A percentile compares a stretch with the other conserved stretches of the same genome.
phyloP scores from a whole-genome alignment of 1,140 invertebrate species.

The Meteorus sp. region DNA sequence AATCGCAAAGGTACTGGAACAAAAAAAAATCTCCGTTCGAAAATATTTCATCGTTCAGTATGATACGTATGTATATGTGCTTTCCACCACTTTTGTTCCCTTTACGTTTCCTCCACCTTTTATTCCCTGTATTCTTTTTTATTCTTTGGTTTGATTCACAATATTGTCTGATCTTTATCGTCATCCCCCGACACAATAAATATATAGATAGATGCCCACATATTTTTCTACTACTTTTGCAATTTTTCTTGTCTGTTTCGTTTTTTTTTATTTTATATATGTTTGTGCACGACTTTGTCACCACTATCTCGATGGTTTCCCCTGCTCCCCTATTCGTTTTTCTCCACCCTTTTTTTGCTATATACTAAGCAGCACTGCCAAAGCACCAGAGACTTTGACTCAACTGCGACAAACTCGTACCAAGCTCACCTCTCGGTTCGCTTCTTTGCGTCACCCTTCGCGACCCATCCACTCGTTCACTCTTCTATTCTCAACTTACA shows the following conservation, averaged over 20 bases:
- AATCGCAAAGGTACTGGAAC: too few species aligned
- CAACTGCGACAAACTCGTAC: slow-evolving; percentile 34
- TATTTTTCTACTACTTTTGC: neutral
- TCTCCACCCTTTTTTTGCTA: neutral
- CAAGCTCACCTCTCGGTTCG: slow-evolving; percentile 29
- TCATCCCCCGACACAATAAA: too few species aligned
- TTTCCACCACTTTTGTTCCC: neutral
- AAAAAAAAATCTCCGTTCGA: too few species aligned
- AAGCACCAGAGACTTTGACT: slow-evolving; percentile 16
- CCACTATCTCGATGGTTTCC: slow-evolving; percentile 1
- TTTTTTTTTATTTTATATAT: too few species aligned
- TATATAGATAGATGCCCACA: too few species aligned
- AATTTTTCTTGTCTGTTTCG: slow-evolving; percentile 12
- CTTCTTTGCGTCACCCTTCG: slow-evolving; percentile 35
- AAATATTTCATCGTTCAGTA: too few species aligned
- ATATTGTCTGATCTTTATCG: slow-evolving; percentile 16
- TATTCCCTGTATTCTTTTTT: neutral
- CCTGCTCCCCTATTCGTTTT: neutral
- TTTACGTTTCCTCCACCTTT: neutral
- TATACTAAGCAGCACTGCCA: neutral
- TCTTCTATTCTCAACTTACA: neutral
- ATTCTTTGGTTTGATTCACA: neutral
- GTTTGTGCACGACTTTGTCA: slow-evolving; percentile 4
- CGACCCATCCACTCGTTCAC: slow-evolving; percentile 13
- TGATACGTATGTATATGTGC: too few species aligned